Percentiles rank a stretch among this genome's conserved stretches.
Conservation (phyloP, 1,140 invertebrate species). For the Telenomus remus region DNA sequence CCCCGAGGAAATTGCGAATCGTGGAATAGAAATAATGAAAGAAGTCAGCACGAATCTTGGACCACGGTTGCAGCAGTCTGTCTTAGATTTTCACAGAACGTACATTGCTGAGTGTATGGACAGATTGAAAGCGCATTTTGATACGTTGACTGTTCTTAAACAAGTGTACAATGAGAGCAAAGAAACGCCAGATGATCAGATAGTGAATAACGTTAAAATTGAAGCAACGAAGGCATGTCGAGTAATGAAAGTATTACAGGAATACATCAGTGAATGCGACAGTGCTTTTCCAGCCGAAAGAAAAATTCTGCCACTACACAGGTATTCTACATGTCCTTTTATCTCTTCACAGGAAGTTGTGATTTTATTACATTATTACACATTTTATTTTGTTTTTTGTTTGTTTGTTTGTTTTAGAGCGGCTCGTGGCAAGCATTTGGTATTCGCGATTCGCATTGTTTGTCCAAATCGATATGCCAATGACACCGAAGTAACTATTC, state of each 20-base stretch:
- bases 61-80: conserved; percentile 84
- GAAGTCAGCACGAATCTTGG: conserved; percentile 96
- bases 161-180: conserved; percentile 77
- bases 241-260: conserved; percentile 94
- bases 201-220: conserved; percentile 74
- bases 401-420: conserved; percentile 80
- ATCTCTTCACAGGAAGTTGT: background rate
- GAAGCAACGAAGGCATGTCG: conserved; percentile 94
- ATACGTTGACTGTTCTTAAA: conserved; percentile 80
- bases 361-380: background rate
- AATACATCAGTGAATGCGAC: conserved; percentile 98
- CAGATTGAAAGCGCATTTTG: conserved; percentile 88
- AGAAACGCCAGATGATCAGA: conserved; percentile 69
- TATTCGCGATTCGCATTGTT: conserved; percentile 90
- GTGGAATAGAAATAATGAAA: conserved; percentile 92
- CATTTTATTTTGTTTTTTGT: too few species aligned
- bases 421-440: conserved; percentile 91
- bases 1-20: conserved; percentile 92
- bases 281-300: conserved; percentile 92
- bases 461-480: conserved; percentile 92
- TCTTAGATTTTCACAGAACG: conserved; percentile 89
- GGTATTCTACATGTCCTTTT: conserved; percentile 71
- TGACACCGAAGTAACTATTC: conserved; percentile 87
- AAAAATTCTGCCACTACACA: conserved; percentile 90
- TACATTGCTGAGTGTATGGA: conserved; percentile 94